Base-by-base conservation (phyloP, 2,113 vertebrate genomes). In the Speoplatyrhinus poulsoni region DNA sequence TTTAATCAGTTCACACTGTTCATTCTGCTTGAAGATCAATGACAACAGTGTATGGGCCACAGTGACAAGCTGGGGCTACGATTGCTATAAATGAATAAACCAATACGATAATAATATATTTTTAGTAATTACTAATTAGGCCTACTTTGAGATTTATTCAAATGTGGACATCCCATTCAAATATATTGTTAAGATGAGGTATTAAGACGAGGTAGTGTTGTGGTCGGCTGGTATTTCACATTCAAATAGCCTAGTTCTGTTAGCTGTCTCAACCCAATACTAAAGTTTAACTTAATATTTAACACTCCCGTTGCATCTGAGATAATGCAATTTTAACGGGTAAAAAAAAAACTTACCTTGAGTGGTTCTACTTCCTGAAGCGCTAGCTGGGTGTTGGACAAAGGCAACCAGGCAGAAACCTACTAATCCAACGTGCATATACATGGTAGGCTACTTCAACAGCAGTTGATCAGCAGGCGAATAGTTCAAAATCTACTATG, bases 271-370 rank as follows among this genome's bases (percentile, higher is more conserved):
- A 9, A 12, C 32, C 5, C 61, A 6, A 15, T 13, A 50, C 50
- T 15, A 17, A 33, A 50, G 19, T 61, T 17, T 1, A 54, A 48
- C 6, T 47, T 48, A 59, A 26, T 49, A 46, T n/a, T 9, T 15
- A 46, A 41, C 48, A 3, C 46, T 13, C 9, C 9, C 4, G 15
- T 5, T 26, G 26, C 26, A 32, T 65, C 57, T 48, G 47, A n/a
- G 9, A 65, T 15, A 52, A 9, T 19, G 49, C 52, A 52, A 56
- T 70, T 74, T 73, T 46, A 59, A 70, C 60, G 69, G 66, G 76
- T 8, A 11, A 52, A 19, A 19, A 19, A 12, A 83, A 85, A 88
- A 90, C 95, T 96, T 96, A 98, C 96, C 96, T 94, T 95, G 96
- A 81, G 90, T 80, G 82, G 89, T 87, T 94, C 92, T 95, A 93